phyloP scores from a whole-genome alignment of 1,140 invertebrate genomes.

The Drosophila quadrilineata region DNA sequence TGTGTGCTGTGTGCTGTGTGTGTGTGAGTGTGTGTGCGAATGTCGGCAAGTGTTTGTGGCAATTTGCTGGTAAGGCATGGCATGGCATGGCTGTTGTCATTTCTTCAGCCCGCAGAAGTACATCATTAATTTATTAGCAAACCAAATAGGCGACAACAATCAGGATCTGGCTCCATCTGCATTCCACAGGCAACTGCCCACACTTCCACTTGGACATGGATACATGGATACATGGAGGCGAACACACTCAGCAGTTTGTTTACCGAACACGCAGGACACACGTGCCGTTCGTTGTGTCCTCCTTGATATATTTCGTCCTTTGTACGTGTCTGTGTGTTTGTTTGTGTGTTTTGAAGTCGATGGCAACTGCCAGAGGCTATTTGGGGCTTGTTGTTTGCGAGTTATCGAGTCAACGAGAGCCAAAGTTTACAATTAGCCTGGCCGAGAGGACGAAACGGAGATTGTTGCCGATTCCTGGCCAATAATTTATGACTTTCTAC shows the following conservation, averaged over 20 bases:
- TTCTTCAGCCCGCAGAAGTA: conserved; percentile 54
- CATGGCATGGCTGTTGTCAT: conserved; percentile 26
- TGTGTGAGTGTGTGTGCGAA: conserved; percentile 5
- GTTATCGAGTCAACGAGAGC: not conserved
- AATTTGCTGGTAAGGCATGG: conserved; percentile 47
- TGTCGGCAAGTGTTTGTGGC: conserved; percentile 62
- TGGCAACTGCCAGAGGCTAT: conserved; percentile 24
- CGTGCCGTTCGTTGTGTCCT: conserved; percentile 18
- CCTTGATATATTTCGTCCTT: not conserved
- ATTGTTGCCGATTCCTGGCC: conserved; percentile 5
- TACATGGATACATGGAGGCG: no score
- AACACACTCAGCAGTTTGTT: conserved; percentile 40
- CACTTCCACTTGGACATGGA: not conserved
- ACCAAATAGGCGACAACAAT: conserved; percentile 62
- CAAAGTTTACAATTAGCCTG: conserved; percentile 35
- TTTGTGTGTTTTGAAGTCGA: conserved; percentile 7
- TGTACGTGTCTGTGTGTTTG: not conserved
- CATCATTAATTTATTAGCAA: conserved; percentile 80
- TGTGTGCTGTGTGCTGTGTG: no score
- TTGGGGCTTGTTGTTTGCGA: conserved; percentile 30
- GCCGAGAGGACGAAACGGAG: not conserved
- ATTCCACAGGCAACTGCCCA: conserved; percentile 21
- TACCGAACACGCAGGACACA: conserved; percentile 31
- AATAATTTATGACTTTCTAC: conserved; percentile 75
- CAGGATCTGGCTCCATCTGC: conserved; percentile 45